Conservation (phyloP, 2,113 vertebrate genomes). For the Phainopepla nitens region DNA sequence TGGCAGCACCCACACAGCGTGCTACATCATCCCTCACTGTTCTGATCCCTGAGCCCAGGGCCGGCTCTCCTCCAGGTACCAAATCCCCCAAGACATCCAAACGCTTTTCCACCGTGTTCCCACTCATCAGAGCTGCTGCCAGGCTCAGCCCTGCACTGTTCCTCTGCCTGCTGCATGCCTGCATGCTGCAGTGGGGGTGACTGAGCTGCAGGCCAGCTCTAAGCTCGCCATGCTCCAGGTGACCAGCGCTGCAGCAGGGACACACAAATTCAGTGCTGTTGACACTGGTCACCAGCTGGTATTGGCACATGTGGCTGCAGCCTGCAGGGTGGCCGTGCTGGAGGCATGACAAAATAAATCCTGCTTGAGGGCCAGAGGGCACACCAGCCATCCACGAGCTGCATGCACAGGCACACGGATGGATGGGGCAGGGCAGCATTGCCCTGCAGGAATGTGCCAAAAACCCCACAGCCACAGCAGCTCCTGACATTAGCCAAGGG, state of each 20-base stretch:
- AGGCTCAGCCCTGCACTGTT: neutral
- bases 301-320: fast-evolving
- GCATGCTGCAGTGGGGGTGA: neutral
- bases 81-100: neutral
- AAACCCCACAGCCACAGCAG: fast-evolving
- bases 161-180: fast-evolving
- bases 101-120: fast-evolving
- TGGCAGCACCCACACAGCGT: neutral
- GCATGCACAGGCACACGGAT: neutral
- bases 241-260: neutral
- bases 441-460: neutral
- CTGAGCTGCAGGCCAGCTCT: neutral
- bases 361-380: neutral
- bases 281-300: neutral
- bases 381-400: neutral
- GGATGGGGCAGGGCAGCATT: neutral
- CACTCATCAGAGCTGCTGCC: neutral
- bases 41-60: neutral
- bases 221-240: fast-evolving
- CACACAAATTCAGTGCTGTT: neutral
- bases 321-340: fast-evolving
- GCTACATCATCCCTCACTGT: neutral
- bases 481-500: neutral
- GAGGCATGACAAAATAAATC: neutral
- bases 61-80: neutral